Conservation (phyloP, 2,113 vertebrate species). For the Bambusicola thoracicus region DNA sequence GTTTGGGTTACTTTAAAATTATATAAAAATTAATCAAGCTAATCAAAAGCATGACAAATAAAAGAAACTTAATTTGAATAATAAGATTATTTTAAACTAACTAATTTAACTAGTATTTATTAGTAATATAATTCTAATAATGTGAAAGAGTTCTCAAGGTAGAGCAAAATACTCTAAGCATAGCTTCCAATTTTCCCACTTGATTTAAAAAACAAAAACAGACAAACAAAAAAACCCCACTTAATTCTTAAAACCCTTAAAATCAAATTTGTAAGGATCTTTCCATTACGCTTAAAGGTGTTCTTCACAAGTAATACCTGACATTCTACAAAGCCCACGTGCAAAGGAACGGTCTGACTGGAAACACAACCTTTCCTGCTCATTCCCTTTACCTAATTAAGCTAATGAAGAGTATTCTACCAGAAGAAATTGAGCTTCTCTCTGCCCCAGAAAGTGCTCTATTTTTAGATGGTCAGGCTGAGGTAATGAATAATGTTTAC, state of each 20-base stretch:
- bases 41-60: neutral
- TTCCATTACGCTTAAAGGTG: neutral
- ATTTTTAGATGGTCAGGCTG: slow-evolving; percentile 4
- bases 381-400: slow-evolving; percentile 5
- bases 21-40: neutral
- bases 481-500: slow-evolving; percentile 1
- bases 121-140: neutral
- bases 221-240: neutral
- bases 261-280: neutral
- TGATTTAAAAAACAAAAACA: too few relatives aligned
- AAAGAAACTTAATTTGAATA: neutral
- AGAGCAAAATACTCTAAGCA: neutral
- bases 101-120: neutral
- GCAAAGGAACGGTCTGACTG: neutral
- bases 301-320: neutral
- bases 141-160: neutral
- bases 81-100: neutral
- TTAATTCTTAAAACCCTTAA: neutral
- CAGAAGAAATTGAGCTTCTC: slow-evolving; percentile 21
- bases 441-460: slow-evolving; percentile 36
- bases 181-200: neutral
- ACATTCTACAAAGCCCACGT: neutral
- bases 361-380: neutral
- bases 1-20: neutral
- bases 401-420: slow-evolving; percentile 4